Evolutionary conservation across 2,797 vertebrate genomes (phyloP), one percentile per base, ranked within the genome.

Genomic region (Bryconaethiops microstoma): DNA sequence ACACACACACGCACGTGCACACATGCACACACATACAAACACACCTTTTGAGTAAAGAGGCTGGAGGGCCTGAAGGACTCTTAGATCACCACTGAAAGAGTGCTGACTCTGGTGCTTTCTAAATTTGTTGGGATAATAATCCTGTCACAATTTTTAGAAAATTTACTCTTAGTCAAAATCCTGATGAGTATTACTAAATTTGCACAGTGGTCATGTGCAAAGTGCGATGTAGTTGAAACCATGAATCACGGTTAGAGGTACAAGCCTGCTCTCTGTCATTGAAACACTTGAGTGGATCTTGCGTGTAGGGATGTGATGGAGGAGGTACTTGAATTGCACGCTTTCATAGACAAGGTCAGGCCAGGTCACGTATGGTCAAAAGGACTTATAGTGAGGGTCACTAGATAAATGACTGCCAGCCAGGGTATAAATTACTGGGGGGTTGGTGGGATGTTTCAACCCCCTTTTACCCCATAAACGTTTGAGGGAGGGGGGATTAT

Each of bases 291-390:
- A 60, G 79, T 79, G 79, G 57, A 62, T 77, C 82, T 77, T 86
- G 83, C 88, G 83, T 76, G 70, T 90, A 81, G 75, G 81, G 52
- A 69, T 88, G 68, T 57, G n/a, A 55, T 88, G 84, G 59, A 93
- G 83, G 62, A 94, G 89, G 76, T 87, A 81, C 92, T 93, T 91
- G 84, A 92, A 80, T 92, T 78, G 86, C 74, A 68, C 40, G 16
- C 63, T 83, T 65, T 59, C 21, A 59, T 57, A 69, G 2, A 5
- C 52, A 69, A 76, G 88, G 76, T 92, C 88, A 91, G 13, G 16
- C 54, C 52, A 79, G 85, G 83, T 85, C 71, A 83, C 74, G 64
- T 76, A 39, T 74, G 45, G 52, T 63, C 35, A 77, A 57, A 68
- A 54, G 84, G 70, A 25, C 19, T 82, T 85, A 57, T 57, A 64